Conservation (phyloP, 2,797 vertebrate species). For the Discoglossus pictus region DNA sequence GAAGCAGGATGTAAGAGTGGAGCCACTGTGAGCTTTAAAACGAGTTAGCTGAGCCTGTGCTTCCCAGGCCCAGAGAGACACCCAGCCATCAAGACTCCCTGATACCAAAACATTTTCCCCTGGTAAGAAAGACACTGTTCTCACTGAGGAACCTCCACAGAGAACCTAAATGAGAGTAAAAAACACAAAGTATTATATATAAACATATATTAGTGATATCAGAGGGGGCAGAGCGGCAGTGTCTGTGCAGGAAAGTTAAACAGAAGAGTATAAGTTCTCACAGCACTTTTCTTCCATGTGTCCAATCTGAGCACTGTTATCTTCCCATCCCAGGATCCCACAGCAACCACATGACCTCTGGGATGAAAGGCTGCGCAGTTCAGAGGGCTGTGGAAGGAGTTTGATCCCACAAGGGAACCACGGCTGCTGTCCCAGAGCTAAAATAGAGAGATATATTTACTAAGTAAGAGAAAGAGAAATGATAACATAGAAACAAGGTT, state of each 20-base stretch:
- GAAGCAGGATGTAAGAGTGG: constrained; percentile 68
- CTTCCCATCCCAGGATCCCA: constrained; percentile 79
- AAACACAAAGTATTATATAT: too few relatives aligned
- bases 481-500: not conserved
- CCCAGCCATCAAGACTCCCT: constrained; percentile 74
- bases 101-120: constrained; percentile 74
- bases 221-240: not conserved
- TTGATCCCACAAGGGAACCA: constrained; percentile 56
- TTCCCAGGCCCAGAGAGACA: constrained; percentile 82
- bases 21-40: constrained; percentile 78
- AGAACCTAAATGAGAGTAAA: constrained; percentile 64
- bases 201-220: too few relatives aligned
- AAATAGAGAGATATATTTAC: not conserved
- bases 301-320: constrained; percentile 59
- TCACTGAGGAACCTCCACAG: constrained; percentile 72
- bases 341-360: constrained; percentile 70
- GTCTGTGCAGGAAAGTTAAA: not conserved
- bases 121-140: constrained; percentile 73
- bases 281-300: constrained; percentile 24
- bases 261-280: constrained; percentile 1
- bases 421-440: constrained; percentile 73
- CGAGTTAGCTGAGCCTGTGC: constrained; percentile 69
- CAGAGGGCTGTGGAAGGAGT: constrained; percentile 68
- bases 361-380: constrained; percentile 82
- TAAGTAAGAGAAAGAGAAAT: not conserved